These are phyloP conservation scores for Sebastes reedi DNA, from an alignment of 2,797 vertebrate species.

Conservation along the genomic window DNA sequence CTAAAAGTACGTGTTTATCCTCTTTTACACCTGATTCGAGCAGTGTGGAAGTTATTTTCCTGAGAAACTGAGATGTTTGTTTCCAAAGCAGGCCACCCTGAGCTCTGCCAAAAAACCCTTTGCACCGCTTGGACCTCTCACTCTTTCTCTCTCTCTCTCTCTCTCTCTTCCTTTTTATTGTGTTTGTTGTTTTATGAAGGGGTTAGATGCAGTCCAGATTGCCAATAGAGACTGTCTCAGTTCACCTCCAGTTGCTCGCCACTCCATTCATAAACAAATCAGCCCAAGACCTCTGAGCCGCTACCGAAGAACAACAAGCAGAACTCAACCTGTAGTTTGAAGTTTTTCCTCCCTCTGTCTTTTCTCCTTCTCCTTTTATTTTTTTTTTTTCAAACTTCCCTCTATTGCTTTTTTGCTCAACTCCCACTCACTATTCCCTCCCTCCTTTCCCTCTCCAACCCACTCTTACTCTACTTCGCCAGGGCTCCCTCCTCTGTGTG, in stretches of 20 bases:
- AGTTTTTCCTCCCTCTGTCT: slow-evolving; percentile 24
- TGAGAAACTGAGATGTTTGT: slow-evolving; percentile 75
- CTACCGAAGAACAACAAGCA: slow-evolving; percentile 70
- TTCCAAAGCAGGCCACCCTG: slow-evolving; percentile 66
- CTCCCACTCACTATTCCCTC: slow-evolving; percentile 39
- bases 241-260: slow-evolving; percentile 65
- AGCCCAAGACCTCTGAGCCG: slow-evolving; percentile 49
- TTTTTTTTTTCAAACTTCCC: slow-evolving; percentile 46
- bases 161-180: slow-evolving; percentile 64
- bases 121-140: slow-evolving; percentile 44
- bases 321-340: slow-evolving; percentile 54
- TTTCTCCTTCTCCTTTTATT: slow-evolving; percentile 16
- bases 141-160: slow-evolving; percentile 55
- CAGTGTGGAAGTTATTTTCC: slow-evolving; percentile 42
- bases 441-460: slow-evolving; percentile 29
- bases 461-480: slow-evolving; percentile 49
- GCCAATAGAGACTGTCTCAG: slow-evolving; percentile 76
- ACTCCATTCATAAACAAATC: slow-evolving; percentile 79
- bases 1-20: slow-evolving; percentile 12
- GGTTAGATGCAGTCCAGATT: slow-evolving; percentile 74
- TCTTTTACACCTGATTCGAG: slow-evolving; percentile 40
- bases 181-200: slow-evolving; percentile 74
- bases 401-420: slow-evolving; percentile 44
- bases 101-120: slow-evolving; percentile 63
- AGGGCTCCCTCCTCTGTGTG: slow-evolving; percentile 63